A percentile compares a stretch with the other conserved stretches of the same genome.
phyloP scores from a whole-genome alignment of 2,797 vertebrate species.

The Xiphophorus birchmanni region DNA sequence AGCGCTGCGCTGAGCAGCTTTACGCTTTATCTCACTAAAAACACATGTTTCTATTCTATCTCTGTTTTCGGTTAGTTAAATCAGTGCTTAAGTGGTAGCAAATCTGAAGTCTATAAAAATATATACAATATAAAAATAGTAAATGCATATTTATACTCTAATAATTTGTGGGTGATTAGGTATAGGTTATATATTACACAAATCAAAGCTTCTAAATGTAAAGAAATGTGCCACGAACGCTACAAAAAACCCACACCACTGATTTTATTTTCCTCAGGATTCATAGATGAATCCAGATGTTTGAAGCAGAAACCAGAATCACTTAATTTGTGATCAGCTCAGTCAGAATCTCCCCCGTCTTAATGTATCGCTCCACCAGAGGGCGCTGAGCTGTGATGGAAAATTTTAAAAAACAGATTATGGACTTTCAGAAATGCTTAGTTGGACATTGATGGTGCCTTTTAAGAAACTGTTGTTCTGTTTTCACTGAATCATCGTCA shows the following conservation, averaged over 20 bases:
- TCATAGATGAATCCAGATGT: background rate
- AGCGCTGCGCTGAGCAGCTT: constrained; percentile 72
- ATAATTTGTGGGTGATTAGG: background rate
- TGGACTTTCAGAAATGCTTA: constrained; percentile 37
- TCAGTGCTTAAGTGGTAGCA: background rate
- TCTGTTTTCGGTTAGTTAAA: background rate
- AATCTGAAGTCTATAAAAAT: background rate
- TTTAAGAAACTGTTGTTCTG: constrained; percentile 9
- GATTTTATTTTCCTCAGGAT: background rate
- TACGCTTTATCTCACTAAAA: constrained; percentile 77
- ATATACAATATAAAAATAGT: background rate
- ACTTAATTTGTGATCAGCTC: background rate
- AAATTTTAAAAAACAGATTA: constrained; percentile 41
- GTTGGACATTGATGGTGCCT: background rate
- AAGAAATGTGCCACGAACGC: background rate
- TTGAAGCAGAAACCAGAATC: background rate
- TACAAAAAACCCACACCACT: background rate
- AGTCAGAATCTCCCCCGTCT: background rate
- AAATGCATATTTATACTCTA: background rate
- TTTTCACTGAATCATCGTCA: background rate
- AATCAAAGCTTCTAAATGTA: background rate
- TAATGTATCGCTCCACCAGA: constrained; percentile 44
- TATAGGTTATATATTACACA: background rate
- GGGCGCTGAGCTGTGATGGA: constrained; percentile 32
- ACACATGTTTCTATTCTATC: background rate